These are phyloP conservation scores for Cydia amplana DNA, from an alignment of 1,140 invertebrate species.

Conservation along the genomic window DNA sequence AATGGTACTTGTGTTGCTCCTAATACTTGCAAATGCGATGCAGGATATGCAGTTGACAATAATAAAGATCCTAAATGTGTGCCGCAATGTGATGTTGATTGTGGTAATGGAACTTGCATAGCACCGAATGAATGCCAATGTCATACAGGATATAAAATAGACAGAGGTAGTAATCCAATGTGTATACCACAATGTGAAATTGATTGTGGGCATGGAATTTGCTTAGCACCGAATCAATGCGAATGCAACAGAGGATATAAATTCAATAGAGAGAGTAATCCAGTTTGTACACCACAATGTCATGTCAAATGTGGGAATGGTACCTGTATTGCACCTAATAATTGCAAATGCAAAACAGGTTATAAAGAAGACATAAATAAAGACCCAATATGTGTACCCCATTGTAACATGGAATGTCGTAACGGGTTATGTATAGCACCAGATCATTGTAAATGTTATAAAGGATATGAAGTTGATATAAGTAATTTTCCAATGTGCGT, in stretches of 20 bases:
- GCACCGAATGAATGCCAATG: constrained; percentile 47
- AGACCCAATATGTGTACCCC: constrained; percentile 63
- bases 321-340: constrained; percentile 70
- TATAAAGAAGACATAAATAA: constrained; percentile 36
- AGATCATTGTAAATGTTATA: constrained; percentile 66
- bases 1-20: constrained; percentile 54
- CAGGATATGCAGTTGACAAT: constrained; percentile 47
- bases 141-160: constrained; percentile 42
- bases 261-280: constrained; percentile 26
- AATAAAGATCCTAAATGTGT: constrained; percentile 69
- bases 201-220: constrained; percentile 65
- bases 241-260: constrained; percentile 47
- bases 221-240: constrained; percentile 41
- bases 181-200: constrained; percentile 41
- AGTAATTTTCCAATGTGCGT: constrained; percentile 34
- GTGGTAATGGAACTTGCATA: constrained; percentile 59
- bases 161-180: constrained; percentile 6
- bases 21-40: constrained; percentile 60
- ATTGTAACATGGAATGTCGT: constrained; percentile 78
- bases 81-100: constrained; percentile 61
- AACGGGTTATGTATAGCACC: constrained; percentile 73
- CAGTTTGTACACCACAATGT: constrained; percentile 41
- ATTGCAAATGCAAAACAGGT: constrained; percentile 50
- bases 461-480: constrained; percentile 48
- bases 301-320: constrained; percentile 66